These are phyloP conservation scores for Drosophila neonasuta DNA, from an alignment of 2,888 invertebrate species.

Conservation along the genomic window DNA sequence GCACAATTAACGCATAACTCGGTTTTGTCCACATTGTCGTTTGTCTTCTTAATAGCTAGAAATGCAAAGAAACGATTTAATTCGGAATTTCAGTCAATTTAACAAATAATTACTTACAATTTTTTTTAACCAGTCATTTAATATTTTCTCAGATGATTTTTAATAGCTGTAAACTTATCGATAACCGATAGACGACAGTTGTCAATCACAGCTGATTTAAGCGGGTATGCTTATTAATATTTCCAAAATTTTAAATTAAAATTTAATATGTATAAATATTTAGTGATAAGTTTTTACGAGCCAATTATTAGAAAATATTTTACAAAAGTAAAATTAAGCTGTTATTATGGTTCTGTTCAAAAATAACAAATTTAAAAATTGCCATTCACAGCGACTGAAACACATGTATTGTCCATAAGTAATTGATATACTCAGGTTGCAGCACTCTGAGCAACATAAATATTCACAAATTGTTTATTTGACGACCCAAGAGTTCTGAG, in stretches of 20 bases:
- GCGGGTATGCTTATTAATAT: no score
- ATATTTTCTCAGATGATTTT: conserved; percentile 46
- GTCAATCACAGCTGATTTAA: no score
- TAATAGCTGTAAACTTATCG: conserved; percentile 25
- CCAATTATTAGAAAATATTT: no score
- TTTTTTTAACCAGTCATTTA: conserved; percentile 43
- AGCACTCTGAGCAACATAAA: not conserved
- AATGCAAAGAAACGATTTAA: not conserved
- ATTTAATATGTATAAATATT: no score
- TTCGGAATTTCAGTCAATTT: not conserved
- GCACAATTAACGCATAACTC: conserved; percentile 21
- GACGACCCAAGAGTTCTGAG: not conserved
- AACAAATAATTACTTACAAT: conserved; percentile 29
- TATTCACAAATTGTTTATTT: not conserved
- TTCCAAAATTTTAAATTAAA: no score
- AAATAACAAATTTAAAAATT: not conserved
- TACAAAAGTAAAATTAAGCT: no score
- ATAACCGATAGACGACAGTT: conserved; percentile 1
- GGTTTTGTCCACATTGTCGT: conserved; percentile 29
- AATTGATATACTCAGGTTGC: not conserved
- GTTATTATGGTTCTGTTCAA: no score
- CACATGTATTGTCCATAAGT: not conserved
- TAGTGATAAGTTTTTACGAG: no score
- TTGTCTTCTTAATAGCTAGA: conserved; percentile 8
- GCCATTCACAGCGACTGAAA: not conserved